Evolutionary conservation across 2,888 invertebrate genomes (phyloP).

Genomic region (Gryllus longicercus): DNA sequence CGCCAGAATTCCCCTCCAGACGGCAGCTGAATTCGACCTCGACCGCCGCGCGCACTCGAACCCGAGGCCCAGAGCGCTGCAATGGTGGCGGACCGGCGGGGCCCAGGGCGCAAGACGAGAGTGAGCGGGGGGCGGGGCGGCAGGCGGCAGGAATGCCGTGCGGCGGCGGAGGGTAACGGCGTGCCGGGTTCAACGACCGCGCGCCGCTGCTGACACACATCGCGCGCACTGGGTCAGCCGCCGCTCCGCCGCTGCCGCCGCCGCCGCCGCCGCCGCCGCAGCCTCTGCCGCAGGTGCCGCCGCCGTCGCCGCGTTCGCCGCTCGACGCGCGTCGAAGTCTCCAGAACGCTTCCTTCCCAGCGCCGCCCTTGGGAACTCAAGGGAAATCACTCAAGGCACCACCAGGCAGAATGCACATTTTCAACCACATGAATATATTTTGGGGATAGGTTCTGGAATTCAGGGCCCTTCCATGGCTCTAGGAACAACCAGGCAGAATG

Average conservation of each 20-base stretch:
- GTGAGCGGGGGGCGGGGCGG: neutral
- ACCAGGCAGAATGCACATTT: too few species aligned
- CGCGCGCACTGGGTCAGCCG: slow-evolving; percentile 1
- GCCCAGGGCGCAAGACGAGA: neutral
- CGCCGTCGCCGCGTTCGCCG: neutral
- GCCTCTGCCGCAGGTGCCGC: neutral
- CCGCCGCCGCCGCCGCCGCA: neutral
- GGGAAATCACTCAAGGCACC: too few species aligned
- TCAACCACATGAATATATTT: too few species aligned
- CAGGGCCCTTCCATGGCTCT: too few species aligned
- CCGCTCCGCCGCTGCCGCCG: neutral
- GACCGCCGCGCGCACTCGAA: neutral
- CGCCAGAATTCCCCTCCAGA: too few species aligned
- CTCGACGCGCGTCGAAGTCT: neutral
- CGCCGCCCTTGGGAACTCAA: too few species aligned
- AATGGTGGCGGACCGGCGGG: neutral
- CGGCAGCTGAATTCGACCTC: too few species aligned
- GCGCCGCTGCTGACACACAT: slow-evolving; percentile 19
- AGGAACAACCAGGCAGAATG: too few species aligned
- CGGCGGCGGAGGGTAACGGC: neutral
- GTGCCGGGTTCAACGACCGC: slow-evolving; percentile 24
- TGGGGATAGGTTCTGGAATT: too few species aligned
- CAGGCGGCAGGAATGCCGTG: neutral
- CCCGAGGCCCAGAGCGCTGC: neutral
- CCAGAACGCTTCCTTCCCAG: neutral